Evolutionary conservation across 2,797 vertebrate genomes (phyloP).

Genomic region (Neosalanx taihuensis): DNA sequence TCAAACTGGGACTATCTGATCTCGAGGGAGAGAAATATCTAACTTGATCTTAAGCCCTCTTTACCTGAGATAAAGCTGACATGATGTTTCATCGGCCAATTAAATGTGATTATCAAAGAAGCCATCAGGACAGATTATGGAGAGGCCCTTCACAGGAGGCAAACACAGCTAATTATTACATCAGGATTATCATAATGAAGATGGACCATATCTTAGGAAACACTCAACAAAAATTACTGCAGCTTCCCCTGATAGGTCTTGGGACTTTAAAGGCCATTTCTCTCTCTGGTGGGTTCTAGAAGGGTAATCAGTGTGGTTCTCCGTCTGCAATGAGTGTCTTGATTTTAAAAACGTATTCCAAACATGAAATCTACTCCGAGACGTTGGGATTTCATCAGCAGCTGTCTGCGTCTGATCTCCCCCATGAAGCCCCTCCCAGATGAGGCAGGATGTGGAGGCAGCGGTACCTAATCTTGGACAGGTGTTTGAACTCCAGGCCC

Average conservation of each 20-base stretch:
- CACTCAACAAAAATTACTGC: background rate
- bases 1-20: constrained; percentile 19
- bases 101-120: constrained; percentile 15
- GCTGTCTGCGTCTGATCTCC: background rate
- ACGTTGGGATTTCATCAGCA: background rate
- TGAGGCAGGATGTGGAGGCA: background rate
- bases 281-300: too few species aligned
- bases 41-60: constrained; percentile 22
- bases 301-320: too few species aligned
- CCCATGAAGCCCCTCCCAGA: background rate
- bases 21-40: constrained; percentile 8
- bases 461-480: constrained; percentile 73
- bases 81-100: constrained; percentile 27
- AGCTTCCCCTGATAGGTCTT: background rate
- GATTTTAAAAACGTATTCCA: background rate
- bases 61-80: background rate
- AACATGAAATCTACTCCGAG: background rate
- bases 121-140: background rate
- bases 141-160: background rate
- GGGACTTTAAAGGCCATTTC: too few species aligned
- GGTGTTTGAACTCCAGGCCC: constrained; percentile 86
- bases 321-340: too few species aligned
- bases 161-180: constrained; percentile 24
- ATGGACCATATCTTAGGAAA: background rate
- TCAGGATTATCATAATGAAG: background rate